Percentiles rank a stretch among this genome's conserved stretches.
phyloP scores from a whole-genome alignment of 2,113 vertebrate genomes.

The Chloropsis hardwickii region DNA sequence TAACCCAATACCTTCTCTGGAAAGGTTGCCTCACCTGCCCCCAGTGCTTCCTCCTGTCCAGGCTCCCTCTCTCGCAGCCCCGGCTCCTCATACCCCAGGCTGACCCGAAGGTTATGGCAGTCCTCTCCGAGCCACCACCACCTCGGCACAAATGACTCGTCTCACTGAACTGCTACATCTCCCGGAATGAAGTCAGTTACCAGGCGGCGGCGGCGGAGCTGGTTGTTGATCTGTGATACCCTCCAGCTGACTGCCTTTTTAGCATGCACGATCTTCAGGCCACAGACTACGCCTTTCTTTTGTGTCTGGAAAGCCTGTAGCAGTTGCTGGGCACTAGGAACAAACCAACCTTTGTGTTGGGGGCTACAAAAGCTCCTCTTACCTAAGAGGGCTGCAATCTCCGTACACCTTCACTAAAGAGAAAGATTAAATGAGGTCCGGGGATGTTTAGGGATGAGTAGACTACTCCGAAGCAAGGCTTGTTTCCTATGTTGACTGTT shows the following conservation, averaged over 20 bases:
- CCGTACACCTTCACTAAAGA: not conserved
- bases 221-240: not conserved
- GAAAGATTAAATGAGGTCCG: not conserved
- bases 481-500: not conserved
- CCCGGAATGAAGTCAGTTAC: not conserved
- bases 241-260: conserved; percentile 54
- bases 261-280: conserved; percentile 61
- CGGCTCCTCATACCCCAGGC: not conserved
- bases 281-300: conserved; percentile 66
- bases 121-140: not conserved
- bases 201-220: not conserved
- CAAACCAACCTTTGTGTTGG: not conserved
- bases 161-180: not conserved
- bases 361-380: not conserved
- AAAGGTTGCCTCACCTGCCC: conserved; percentile 26
- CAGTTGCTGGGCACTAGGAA: conserved; percentile 34
- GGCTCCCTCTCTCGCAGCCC: not conserved
- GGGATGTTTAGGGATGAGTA: not conserved
- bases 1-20: not conserved
- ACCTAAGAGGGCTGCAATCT: not conserved
- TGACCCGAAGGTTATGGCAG: not conserved
- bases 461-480: not conserved
- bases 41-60: not conserved
- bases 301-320: conserved; percentile 58
- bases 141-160: not conserved